phyloP scores from a whole-genome alignment of 2,113 vertebrate genomes.

The Mastomys coucha region DNA sequence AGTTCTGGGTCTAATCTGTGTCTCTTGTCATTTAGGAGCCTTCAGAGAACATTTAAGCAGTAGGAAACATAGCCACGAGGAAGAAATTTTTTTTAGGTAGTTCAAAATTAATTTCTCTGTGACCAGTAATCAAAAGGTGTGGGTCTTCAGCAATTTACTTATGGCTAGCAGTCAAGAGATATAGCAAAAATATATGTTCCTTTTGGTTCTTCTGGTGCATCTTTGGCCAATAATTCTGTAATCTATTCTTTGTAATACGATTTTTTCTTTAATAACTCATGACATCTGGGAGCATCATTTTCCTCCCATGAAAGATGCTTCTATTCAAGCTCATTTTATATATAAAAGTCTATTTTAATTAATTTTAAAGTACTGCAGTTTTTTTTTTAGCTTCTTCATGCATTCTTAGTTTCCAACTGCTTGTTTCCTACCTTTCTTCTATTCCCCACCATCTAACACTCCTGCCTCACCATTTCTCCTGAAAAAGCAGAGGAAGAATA shows the following conservation, averaged over 20 bases:
- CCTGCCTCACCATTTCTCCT: background rate
- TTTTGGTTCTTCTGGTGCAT: background rate
- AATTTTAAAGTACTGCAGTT: background rate
- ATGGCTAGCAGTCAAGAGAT: background rate
- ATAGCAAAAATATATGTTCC: too few relatives aligned
- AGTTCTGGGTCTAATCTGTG: background rate
- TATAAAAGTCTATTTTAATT: background rate
- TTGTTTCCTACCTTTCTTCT: background rate
- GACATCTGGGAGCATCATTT: background rate
- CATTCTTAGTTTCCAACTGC: background rate
- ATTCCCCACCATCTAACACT: background rate
- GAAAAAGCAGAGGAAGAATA: background rate
- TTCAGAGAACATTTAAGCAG: background rate
- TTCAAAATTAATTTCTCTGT: background rate
- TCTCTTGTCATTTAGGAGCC: too few relatives aligned
- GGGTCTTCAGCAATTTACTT: background rate
- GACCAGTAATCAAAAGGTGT: too few relatives aligned
- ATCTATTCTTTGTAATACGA: background rate
- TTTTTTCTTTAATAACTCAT: background rate
- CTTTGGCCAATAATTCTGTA: background rate
- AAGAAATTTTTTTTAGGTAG: too few relatives aligned
- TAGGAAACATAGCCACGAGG: background rate
- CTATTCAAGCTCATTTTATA: background rate
- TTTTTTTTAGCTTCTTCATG: background rate
- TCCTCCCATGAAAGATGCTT: background rate